phyloP scores from a whole-genome alignment of 1,140 invertebrate species.

The Elysia chlorotica region DNA sequence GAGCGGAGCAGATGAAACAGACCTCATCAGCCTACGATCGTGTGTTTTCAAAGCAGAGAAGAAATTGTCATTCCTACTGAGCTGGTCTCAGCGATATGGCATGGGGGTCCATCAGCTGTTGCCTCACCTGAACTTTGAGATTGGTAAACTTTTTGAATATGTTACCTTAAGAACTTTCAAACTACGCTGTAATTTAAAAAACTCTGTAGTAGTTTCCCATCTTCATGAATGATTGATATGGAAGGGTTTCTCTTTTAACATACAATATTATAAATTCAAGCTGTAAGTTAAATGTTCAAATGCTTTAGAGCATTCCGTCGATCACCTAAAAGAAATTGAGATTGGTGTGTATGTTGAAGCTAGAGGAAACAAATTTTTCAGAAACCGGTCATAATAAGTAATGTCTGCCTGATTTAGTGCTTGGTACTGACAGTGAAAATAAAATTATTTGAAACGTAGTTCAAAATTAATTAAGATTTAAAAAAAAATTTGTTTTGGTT shows the following conservation, averaged over 20 bases:
- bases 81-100: conserved; percentile 18
- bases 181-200: not conserved
- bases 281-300: not conserved
- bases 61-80: conserved; percentile 11
- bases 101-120: conserved; percentile 4
- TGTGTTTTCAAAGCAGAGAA: conserved; percentile 13
- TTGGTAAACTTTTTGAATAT: not conserved
- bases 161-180: not conserved
- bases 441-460: too few species aligned
- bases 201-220: not conserved
- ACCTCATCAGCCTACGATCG: conserved; percentile 3
- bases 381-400: too few species aligned
- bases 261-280: not conserved
- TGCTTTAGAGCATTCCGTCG: not conserved
- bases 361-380: too few species aligned
- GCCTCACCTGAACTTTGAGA: conserved; percentile 18
- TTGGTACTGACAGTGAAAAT: too few species aligned
- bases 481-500: too few species aligned
- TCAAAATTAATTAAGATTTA: too few species aligned
- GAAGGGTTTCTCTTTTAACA: not conserved
- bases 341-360: too few species aligned
- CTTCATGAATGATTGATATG: not conserved
- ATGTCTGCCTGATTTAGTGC: too few species aligned
- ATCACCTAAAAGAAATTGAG: too few species aligned
- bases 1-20: not conserved